phyloP scores from a whole-genome alignment of 2,888 invertebrate genomes.

The Agrotis puta region DNA sequence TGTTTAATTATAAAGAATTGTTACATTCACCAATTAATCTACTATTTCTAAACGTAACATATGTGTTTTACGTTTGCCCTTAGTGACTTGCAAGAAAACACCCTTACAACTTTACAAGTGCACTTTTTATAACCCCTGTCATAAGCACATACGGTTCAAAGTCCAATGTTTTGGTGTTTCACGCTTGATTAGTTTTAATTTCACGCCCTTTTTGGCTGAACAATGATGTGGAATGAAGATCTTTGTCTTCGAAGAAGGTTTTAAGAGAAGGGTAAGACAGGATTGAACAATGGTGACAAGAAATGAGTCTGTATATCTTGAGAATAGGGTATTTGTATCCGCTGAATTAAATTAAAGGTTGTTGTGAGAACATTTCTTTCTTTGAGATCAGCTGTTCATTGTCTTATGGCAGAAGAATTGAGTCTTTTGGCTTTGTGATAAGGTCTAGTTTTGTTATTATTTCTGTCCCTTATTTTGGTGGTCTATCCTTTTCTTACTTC shows the following conservation, averaged over 20 bases:
- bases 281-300: conserved; percentile 25
- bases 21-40: conserved; percentile 64
- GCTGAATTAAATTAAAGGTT: conserved; percentile 7
- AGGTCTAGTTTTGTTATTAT: neutral
- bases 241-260: conserved; percentile 65
- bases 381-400: neutral
- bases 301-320: conserved; percentile 21
- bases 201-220: conserved; percentile 82
- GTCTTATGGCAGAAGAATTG: neutral
- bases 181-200: conserved; percentile 74
- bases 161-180: conserved; percentile 33
- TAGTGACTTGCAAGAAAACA: conserved; percentile 76
- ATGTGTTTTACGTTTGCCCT: conserved; percentile 73
- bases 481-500: too few relatives aligned
- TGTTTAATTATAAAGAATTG: conserved; percentile 60
- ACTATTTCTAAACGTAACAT: conserved; percentile 59
- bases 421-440: neutral
- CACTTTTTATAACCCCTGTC: neutral
- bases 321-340: conserved; percentile 4
- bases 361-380: neutral
- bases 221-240: conserved; percentile 81
- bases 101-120: conserved; percentile 29
- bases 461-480: neutral
- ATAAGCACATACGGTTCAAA: neutral
- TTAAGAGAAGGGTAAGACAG: conserved; percentile 51